phyloP scores from a whole-genome alignment of 1,140 invertebrate species.

The Ooceraea biroi region DNA sequence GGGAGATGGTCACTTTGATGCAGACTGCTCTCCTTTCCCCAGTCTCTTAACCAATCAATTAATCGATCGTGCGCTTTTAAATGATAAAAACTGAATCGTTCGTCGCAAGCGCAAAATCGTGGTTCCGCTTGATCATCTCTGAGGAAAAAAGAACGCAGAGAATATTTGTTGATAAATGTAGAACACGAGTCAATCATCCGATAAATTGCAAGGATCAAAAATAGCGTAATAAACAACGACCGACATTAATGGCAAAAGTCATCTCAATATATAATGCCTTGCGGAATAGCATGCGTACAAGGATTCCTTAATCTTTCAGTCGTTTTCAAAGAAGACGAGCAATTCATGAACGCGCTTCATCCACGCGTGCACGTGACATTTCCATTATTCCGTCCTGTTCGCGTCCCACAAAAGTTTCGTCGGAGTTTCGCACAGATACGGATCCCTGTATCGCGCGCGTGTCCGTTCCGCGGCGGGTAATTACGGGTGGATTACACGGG shows the following conservation, averaged over 20 bases:
- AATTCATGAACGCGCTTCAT: not conserved
- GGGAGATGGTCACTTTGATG: no score
- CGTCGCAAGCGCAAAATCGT: not conserved
- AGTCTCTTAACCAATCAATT: constrained; percentile 1
- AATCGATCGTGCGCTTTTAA: no score
- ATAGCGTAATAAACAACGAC: not conserved
- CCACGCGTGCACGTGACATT: constrained; percentile 20
- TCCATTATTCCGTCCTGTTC: constrained; percentile 5
- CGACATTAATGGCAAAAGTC: not conserved
- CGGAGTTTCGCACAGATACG: not conserved
- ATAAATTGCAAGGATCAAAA: not conserved
- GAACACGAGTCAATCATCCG: not conserved
- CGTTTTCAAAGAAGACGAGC: not conserved
- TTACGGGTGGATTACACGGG: constrained; percentile 82
- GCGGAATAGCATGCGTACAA: not conserved
- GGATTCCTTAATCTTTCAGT: not conserved
- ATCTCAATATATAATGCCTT: not conserved
- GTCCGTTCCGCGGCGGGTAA: constrained; percentile 82
- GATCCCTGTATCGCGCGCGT: constrained; percentile 77
- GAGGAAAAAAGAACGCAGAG: not conserved
- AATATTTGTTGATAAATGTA: not conserved
- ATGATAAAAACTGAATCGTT: no score
- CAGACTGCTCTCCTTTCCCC: not conserved
- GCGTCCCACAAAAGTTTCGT: not conserved
- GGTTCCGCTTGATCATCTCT: no score